Evolutionary conservation across 2,888 invertebrate genomes (phyloP), one percentile per base, ranked within the genome.

Genomic region (Sesamia inferens): DNA sequence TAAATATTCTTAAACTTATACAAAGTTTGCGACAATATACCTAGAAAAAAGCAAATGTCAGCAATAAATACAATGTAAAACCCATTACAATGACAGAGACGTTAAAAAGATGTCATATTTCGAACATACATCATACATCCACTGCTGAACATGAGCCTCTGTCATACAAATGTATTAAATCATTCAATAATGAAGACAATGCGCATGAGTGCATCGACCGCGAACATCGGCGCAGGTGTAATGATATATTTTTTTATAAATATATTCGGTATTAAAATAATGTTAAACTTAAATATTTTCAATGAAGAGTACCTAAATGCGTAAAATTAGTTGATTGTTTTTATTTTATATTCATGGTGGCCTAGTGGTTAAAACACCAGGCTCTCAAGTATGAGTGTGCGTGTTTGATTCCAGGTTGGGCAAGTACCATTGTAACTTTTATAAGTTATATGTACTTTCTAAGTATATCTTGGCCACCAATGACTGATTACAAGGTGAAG

Each of bases 121-220:
- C n/a, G 61, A 68, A 65, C 65, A 68, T 71, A 68, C 68, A 71
- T 63, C 69, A 75, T 74, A 79, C 63, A 78, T 79, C 39, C 51
- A 71, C 8, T n/a, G 59, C 57, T 71, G 64, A 68, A 47, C 68
- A 70, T 54, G 57, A 51, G 5, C 19, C 31, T 62, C 68, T 73
- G 75, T 81, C 83, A 76, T 63, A 70, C n/a, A 55, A 70, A 76
- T 68, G 69, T 66, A 71, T 70, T 82, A 83, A 77, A 83, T 78
- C 74, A 78, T 88, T 88, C 88, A 87, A 85, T 89, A 90, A 88
- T 87, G 83, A 84, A 88, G 85, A 88, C 88, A 88, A 82, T 83
- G 83, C 63, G 31, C 72, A 16, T 55, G 63, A 77, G 79, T 74
- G 63, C 71, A 70, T 14, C 39, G 68, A 68, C 79, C 66, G 47